Percentiles rank a stretch among this genome's conserved stretches.
Conservation (phyloP, 2,113 vertebrate species). For the Propithecus coquereli region DNA sequence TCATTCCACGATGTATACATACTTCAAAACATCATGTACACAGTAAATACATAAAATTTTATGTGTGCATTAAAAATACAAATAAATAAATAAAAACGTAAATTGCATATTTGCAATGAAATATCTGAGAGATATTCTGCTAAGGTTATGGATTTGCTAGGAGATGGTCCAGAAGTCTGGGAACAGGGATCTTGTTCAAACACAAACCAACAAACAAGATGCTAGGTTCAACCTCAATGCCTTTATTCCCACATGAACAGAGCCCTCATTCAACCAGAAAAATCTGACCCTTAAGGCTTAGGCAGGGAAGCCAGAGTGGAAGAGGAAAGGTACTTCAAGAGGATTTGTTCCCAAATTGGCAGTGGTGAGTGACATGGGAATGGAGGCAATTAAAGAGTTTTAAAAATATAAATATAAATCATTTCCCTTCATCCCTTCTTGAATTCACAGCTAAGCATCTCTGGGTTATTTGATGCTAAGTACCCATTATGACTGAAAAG, state of each 20-base stretch:
- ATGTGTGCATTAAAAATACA: not conserved
- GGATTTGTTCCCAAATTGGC: not conserved
- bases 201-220: not conserved
- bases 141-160: not conserved
- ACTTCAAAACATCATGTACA: not conserved
- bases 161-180: not conserved
- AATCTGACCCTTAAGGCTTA: not conserved
- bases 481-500: slow-evolving; percentile 6
- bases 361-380: not conserved
- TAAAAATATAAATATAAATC: not conserved
- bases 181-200: not conserved
- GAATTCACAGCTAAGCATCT: slow-evolving; percentile 25
- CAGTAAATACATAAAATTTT: not conserved
- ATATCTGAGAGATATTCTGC: not conserved
- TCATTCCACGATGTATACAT: not conserved
- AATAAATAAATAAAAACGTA: not conserved
- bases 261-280: not conserved
- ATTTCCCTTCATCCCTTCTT: not conserved
- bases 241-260: not conserved
- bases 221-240: not conserved
- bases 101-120: not conserved
- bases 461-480: slow-evolving; percentile 12
- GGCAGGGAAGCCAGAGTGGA: not conserved
- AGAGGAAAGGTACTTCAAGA: not conserved
- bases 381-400: slow-evolving; percentile 9